These are phyloP conservation scores for Ancistrus triradiatus DNA, from an alignment of 2,113 vertebrate species.

Conservation along the genomic window DNA sequence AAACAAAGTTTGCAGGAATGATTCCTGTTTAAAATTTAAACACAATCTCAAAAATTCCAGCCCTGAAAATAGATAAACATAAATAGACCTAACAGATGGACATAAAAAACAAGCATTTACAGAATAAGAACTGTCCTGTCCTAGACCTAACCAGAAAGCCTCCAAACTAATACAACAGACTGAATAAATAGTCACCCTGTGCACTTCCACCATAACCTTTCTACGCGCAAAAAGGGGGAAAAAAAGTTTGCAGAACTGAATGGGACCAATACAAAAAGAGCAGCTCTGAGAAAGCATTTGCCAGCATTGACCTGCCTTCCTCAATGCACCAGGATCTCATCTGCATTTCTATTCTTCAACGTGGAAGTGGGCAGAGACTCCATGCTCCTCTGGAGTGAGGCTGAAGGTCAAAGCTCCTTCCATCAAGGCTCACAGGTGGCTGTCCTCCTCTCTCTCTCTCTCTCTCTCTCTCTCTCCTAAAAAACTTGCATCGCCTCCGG, in stretches of 20 bases:
- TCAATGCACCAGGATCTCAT: slow-evolving; percentile 77
- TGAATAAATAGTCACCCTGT: background rate
- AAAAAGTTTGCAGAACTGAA: slow-evolving; percentile 28
- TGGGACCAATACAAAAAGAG: slow-evolving; percentile 48
- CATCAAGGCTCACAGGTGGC: slow-evolving; percentile 68
- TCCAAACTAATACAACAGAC: too few species aligned
- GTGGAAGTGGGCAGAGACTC: slow-evolving; percentile 82
- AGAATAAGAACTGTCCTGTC: too few species aligned
- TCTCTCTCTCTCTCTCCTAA: too few species aligned
- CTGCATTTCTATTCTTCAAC: slow-evolving; percentile 85
- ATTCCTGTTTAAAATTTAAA: too few species aligned
- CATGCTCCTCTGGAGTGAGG: slow-evolving; percentile 60
- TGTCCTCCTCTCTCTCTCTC: slow-evolving; percentile 64
- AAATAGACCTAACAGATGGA: too few species aligned
- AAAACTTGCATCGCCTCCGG: slow-evolving; percentile 66
- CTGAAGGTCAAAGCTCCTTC: slow-evolving; percentile 78
- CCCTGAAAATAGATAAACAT: too few species aligned
- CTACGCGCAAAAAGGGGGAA: slow-evolving; percentile 5
- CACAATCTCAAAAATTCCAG: too few species aligned
- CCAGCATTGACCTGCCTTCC: slow-evolving; percentile 75
- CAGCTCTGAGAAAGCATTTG: slow-evolving; percentile 63
- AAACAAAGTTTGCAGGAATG: too few species aligned
- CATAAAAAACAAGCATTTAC: too few species aligned
- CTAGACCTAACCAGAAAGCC: too few species aligned
- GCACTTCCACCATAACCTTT: slow-evolving; percentile 4